phyloP scores from a whole-genome alignment of 2,113 vertebrate species.

The Tyto alba region DNA sequence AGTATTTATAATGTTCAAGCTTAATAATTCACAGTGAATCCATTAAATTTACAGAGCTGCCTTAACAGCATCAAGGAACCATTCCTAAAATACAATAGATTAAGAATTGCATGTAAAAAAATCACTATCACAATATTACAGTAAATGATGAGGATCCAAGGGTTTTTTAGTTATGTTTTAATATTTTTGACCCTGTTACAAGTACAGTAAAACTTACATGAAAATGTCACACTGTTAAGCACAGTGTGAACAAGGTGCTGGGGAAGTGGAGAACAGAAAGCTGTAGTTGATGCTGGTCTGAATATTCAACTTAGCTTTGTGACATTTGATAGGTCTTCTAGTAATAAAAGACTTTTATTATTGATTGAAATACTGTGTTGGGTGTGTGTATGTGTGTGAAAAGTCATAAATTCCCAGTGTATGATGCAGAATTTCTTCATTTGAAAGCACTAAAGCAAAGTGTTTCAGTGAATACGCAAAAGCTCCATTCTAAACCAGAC shows the following conservation, averaged over 20 bases:
- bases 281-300: neutral
- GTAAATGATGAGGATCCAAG: neutral
- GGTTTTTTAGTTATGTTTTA: neutral
- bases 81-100: neutral
- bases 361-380: neutral
- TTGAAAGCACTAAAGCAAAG: neutral
- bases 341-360: neutral
- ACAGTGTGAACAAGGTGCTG: neutral
- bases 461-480: neutral
- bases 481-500: neutral
- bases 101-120: neutral
- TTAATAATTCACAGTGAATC: conserved; percentile 39
- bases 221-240: neutral
- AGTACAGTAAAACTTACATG: neutral
- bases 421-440: neutral
- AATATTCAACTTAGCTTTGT: neutral
- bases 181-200: neutral
- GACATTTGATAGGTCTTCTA: neutral
- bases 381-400: neutral
- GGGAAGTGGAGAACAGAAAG: neutral
- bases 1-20: neutral
- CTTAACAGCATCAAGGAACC: neutral
- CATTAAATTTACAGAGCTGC: conserved; percentile 1
- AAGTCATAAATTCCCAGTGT: neutral
- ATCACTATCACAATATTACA: neutral